Evolutionary conservation across 2,113 vertebrate species (phyloP), one percentile per base, ranked within the genome.

Genomic region (Prinia subflava): DNA sequence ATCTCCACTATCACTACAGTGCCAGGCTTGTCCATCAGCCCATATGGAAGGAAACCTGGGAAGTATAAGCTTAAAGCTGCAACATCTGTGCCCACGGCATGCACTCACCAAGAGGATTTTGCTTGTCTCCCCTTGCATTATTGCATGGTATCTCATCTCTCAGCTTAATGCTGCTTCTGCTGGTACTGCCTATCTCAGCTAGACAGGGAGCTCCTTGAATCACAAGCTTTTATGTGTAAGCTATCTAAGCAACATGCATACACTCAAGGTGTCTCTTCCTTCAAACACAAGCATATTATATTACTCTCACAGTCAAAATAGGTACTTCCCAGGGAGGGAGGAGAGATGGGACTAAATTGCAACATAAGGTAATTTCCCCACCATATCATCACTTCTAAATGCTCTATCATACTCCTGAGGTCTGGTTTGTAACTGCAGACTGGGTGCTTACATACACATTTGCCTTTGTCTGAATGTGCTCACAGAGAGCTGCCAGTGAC

Each of bases 111-210:
- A 55, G 70, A 88, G 60, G 71, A 76, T 94, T 94, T 94, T 75
- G 27, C 82, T 86, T 80, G 39, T 83, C 64, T 93, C 31, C 52
- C 37, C 81, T 93, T 95, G 92, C 83, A 60, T 95, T 96, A 81
- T 44, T 92, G 68, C 79, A 47, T 67, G 44, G 85, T 95, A 93
- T 96, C 93, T 97, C 88, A 92, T 88, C 82, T 95, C 84, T 83
- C 47, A 39, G 64, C 77, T 93, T 86, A 93, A 94, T 95, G 52
- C 79, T 69, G 33, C 83, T 91, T 47, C 85, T 93, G 87, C 71
- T 91, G 59, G 82, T 47, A 23, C 35, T 85, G 71, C 90, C 75
- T 95, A 95, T 95, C 95, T 95, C 79, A 86, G 71, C 82, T 37
- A 92, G 71, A 67, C 84, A 94, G 90, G 41, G 24, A 67, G 76